A percentile compares a stretch with the other conserved stretches of the same genome.
Evolutionary conservation across 2,888 invertebrate genomes (phyloP).

Genomic region (Lochmaea capreae): DNA sequence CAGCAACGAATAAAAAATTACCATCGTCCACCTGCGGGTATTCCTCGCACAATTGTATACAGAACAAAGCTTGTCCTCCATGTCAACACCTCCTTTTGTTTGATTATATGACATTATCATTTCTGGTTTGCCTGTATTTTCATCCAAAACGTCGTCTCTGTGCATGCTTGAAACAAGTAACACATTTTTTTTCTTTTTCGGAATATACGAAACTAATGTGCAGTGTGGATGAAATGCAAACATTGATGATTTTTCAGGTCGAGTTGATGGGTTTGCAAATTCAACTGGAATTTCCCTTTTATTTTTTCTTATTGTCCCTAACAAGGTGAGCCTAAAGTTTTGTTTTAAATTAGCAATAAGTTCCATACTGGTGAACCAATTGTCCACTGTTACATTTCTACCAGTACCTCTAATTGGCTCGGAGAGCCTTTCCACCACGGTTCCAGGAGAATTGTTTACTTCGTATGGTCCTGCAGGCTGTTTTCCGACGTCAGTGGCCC

Average conservation of each 20-base stretch:
- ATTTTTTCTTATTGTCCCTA: slow-evolving; percentile 40
- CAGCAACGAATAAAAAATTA: slow-evolving; percentile 32
- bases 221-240: slow-evolving; percentile 26
- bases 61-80: slow-evolving; percentile 19
- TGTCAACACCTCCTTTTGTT: slow-evolving; percentile 15
- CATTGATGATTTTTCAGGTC: slow-evolving; percentile 28
- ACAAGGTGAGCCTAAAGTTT: slow-evolving; percentile 24
- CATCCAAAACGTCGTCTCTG: slow-evolving; percentile 25
- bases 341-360: slow-evolving; percentile 24
- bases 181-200: slow-evolving; percentile 36
- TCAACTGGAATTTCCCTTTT: slow-evolving; percentile 36
- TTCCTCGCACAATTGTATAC: slow-evolving; percentile 25
- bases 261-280: slow-evolving; percentile 24
- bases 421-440: slow-evolving; percentile 28
- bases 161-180: slow-evolving; percentile 34
- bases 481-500: slow-evolving; percentile 16
- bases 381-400: slow-evolving; percentile 40
- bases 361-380: slow-evolving; percentile 36
- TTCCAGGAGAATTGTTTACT: slow-evolving; percentile 23
- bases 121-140: slow-evolving; percentile 14
- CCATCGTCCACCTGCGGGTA: slow-evolving; percentile 33
- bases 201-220: slow-evolving; percentile 33
- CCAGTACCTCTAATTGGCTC: slow-evolving; percentile 26
- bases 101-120: slow-evolving; percentile 7
- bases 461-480: slow-evolving; percentile 39